phyloP scores from a whole-genome alignment of 2,888 invertebrate species.

The Agelastica alni region DNA sequence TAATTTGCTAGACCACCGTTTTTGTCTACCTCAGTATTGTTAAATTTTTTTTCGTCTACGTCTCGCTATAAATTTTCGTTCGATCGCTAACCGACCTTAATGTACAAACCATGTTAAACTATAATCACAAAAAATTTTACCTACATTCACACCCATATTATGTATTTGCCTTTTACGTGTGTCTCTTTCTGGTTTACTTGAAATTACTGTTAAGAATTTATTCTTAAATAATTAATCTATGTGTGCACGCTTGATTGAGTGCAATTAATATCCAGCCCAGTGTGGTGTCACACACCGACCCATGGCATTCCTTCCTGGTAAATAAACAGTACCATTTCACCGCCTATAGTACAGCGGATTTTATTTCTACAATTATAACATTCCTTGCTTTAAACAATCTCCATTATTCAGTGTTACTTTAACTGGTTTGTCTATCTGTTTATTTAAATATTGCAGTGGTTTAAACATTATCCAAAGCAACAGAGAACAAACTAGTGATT shows the following conservation, averaged over 20 bases:
- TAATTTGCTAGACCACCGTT: too few relatives aligned
- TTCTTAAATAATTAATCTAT: conserved; percentile 8
- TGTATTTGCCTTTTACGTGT: conserved; percentile 3
- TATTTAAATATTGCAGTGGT: background rate
- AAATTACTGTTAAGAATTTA: conserved; percentile 7
- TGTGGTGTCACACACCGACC: conserved; percentile 15
- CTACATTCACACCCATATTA: conserved; percentile 4
- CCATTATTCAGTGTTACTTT: too few relatives aligned
- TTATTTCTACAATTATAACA: background rate
- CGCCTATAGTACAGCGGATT: background rate
- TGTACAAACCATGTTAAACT: conserved; percentile 4
- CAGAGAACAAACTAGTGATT: too few relatives aligned
- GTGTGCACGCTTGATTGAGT: conserved; percentile 15
- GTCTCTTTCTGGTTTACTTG: conserved; percentile 6
- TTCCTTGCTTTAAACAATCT: too few relatives aligned
- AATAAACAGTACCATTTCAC: background rate
- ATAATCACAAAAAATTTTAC: background rate
- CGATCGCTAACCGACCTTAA: too few relatives aligned
- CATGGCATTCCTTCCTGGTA: conserved; percentile 4
- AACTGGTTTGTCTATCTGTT: too few relatives aligned
- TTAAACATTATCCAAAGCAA: background rate
- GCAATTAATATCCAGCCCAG: conserved; percentile 17
- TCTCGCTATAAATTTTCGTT: too few relatives aligned
- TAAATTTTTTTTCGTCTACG: too few relatives aligned
- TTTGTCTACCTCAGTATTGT: too few relatives aligned